phyloP scores from a whole-genome alignment of 1,140 invertebrate species.

The Heliconius himera region DNA sequence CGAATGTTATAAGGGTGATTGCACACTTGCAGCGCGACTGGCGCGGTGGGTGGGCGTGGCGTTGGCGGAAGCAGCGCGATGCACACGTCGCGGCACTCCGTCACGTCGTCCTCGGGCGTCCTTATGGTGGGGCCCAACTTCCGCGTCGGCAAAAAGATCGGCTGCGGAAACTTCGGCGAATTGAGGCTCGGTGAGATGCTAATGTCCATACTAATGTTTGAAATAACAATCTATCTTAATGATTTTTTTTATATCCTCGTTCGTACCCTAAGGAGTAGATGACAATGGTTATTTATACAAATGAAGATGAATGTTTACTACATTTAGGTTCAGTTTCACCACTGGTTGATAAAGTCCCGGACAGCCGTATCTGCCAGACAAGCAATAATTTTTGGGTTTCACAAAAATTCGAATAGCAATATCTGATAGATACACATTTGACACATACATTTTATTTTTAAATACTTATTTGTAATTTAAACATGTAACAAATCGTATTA shows the following conservation, averaged over 20 bases:
- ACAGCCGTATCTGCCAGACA: too few species aligned
- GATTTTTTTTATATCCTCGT: background rate
- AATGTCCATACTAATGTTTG: conserved; percentile 2
- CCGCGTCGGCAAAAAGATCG: conserved; percentile 99
- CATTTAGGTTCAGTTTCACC: too few species aligned
- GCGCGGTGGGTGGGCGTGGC: conserved; percentile 80
- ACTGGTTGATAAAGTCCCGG: too few species aligned
- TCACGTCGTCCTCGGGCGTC: conserved; percentile 90
- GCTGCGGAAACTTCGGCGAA: conserved; percentile 99
- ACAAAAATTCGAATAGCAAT: too few species aligned
- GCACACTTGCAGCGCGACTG: conserved; percentile 78
- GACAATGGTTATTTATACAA: too few species aligned
- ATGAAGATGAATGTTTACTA: too few species aligned
- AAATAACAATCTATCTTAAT: background rate
- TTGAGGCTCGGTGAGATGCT: conserved; percentile 93
- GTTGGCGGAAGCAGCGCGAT: conserved; percentile 84
- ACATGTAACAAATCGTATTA: too few species aligned
- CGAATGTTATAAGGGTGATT: conserved; percentile 37
- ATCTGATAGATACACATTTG: too few species aligned
- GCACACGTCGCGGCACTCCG: conserved; percentile 88
- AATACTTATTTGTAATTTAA: too few species aligned
- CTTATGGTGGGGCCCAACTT: conserved; percentile 99
- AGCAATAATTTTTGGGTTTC: too few species aligned
- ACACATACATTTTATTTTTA: too few species aligned
- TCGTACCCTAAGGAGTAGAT: too few species aligned